A percentile compares a stretch with the other conserved stretches of the same genome.
Conservation (phyloP, 2,113 vertebrate genomes). For the Corythoichthys intestinalis region DNA sequence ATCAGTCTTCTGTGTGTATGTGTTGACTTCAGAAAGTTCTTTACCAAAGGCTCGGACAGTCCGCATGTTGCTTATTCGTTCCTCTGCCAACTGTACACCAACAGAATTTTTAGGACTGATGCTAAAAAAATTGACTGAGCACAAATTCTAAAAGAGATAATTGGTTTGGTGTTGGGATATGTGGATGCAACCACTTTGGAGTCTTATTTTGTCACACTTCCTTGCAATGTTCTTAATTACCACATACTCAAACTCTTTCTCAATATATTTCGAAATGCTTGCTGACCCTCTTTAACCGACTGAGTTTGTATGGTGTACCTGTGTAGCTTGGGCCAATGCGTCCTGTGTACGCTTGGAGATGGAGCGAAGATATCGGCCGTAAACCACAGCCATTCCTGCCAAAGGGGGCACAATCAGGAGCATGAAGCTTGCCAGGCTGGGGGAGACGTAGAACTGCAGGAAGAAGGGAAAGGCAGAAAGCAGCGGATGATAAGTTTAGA, state of each 20-base stretch:
- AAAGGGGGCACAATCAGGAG: conserved; percentile 87
- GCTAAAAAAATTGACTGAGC: background rate
- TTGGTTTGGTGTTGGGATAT: background rate
- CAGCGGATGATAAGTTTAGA: background rate
- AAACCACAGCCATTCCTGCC: conserved; percentile 80
- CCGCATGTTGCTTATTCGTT: conserved; percentile 91
- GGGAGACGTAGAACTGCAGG: conserved; percentile 88
- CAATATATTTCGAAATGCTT: background rate
- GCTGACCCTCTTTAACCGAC: background rate
- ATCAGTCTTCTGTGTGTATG: conserved; percentile 77
- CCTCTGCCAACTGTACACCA: conserved; percentile 83
- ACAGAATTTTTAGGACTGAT: conserved; percentile 5
- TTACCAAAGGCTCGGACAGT: conserved; percentile 94
- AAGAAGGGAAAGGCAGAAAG: conserved; percentile 14
- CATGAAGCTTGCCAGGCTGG: conserved; percentile 86
- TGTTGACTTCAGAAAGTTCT: conserved; percentile 81
- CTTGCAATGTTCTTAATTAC: background rate
- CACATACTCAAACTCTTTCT: background rate
- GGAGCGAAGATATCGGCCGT: conserved; percentile 85
- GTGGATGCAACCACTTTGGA: background rate
- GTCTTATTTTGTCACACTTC: conserved; percentile 1
- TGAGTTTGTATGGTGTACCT: conserved; percentile 65
- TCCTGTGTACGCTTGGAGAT: conserved; percentile 89
- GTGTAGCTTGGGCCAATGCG: conserved; percentile 88
- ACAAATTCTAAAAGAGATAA: background rate